A percentile compares a stretch with the other conserved stretches of the same genome.
phyloP scores from a whole-genome alignment of 2,113 vertebrate species.

The Centropus unirufus region DNA sequence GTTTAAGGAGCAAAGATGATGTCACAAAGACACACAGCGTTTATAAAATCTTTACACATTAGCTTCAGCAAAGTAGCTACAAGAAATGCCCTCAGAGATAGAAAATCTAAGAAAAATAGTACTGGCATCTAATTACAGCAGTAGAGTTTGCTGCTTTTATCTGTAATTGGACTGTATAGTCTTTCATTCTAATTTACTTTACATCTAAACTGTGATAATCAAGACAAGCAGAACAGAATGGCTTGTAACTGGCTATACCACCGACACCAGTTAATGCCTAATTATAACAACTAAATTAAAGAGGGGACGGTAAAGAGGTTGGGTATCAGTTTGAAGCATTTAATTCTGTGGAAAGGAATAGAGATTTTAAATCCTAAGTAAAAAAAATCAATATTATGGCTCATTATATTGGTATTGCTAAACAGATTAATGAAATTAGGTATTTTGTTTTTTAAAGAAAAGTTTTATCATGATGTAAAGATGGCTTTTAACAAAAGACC shows the following conservation, averaged over 20 bases:
- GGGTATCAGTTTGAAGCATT: slow-evolving; percentile 89
- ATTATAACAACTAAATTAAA: slow-evolving; percentile 99
- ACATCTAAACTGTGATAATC: slow-evolving; percentile 99
- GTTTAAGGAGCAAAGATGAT: slow-evolving; percentile 43
- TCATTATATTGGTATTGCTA: slow-evolving; percentile 85
- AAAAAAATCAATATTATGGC: slow-evolving; percentile 83
- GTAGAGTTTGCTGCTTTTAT: slow-evolving; percentile 98
- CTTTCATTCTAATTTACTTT: slow-evolving; percentile 99
- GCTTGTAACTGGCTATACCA: slow-evolving; percentile 96
- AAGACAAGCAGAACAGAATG: slow-evolving; percentile 99
- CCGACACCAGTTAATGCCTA: slow-evolving; percentile 99
- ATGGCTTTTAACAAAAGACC: slow-evolving; percentile 64
- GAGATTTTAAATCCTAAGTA: slow-evolving; percentile 85
- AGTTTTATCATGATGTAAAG: slow-evolving; percentile 70
- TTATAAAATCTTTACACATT: slow-evolving; percentile 70
- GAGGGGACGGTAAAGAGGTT: slow-evolving; percentile 88
- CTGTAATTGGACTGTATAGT: slow-evolving; percentile 99
- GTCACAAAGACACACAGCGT: slow-evolving; percentile 24
- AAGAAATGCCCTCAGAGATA: slow-evolving; percentile 83
- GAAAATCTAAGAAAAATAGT: slow-evolving; percentile 91
- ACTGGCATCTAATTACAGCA: slow-evolving; percentile 99
- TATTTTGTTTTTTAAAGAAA: slow-evolving; percentile 71
- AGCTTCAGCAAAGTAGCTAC: slow-evolving; percentile 76
- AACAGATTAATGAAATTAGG: slow-evolving; percentile 86
- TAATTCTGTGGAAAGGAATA: slow-evolving; percentile 92